phyloP scores from a whole-genome alignment of 2,113 vertebrate species.

The Pardalotus punctatus region DNA sequence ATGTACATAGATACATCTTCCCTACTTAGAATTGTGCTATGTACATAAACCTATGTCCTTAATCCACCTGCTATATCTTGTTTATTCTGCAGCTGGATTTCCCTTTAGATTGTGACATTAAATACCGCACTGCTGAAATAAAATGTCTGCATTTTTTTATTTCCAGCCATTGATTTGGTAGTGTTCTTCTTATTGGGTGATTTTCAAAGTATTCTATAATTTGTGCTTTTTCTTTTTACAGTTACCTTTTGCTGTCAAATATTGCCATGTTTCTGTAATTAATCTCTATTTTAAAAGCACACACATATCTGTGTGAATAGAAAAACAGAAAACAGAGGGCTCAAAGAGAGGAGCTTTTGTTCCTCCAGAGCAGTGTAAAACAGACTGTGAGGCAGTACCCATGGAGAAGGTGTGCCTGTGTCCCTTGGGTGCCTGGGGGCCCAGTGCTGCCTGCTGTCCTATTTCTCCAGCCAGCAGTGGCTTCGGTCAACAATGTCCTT shows the following conservation, averaged over 20 bases:
- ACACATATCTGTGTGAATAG: neutral
- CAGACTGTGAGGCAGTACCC: neutral
- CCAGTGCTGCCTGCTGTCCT: neutral
- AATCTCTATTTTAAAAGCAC: conserved; percentile 12
- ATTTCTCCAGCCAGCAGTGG: neutral
- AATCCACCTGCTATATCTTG: neutral
- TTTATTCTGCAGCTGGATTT: conserved; percentile 37
- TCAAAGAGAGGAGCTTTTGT: neutral
- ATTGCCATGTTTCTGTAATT: conserved; percentile 3
- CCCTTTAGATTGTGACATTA: conserved; percentile 20
- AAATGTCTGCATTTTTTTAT: neutral
- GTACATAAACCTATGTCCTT: neutral
- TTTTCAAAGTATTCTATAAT: neutral
- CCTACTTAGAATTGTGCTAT: neutral
- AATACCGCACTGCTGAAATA: neutral
- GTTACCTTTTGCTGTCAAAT: conserved; percentile 10
- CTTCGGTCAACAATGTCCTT: neutral
- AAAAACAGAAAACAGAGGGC: neutral
- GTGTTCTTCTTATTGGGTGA: neutral
- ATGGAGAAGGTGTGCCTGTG: neutral
- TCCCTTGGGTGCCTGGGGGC: neutral
- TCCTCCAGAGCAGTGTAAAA: neutral
- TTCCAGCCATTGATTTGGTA: neutral
- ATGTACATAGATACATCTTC: neutral
- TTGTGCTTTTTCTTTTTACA: neutral